Base-by-base conservation (phyloP, 2,113 vertebrate species). In the Pogona vitticeps region DNA sequence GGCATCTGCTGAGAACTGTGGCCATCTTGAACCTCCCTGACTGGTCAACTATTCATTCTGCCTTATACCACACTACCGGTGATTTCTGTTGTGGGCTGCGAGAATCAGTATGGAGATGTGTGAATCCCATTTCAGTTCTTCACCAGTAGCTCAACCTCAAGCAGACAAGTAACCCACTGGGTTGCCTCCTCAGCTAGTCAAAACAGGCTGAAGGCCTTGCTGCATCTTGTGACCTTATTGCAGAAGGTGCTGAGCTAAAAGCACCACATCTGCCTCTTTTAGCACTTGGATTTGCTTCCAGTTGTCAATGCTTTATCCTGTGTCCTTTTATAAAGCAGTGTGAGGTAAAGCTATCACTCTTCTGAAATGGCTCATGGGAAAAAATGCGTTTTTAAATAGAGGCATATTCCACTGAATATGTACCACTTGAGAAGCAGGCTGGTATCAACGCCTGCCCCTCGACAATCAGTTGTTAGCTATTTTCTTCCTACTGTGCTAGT, bases 381-480 rank as follows among this genome's bases (percentile, higher is more conserved):
- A 87, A 88, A 12, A 87, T 85, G 52, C 78, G 70, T 40, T 90
- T n/a, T 86, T 86, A 76, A 59, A 89, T 0, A 88, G 77, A 88
- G 26, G 1, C 6, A 68, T 82, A 31, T 88, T 89, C 68, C 59
- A 56, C 18, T 0, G 0, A 76, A 17, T 12, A 26, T 70, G 83
- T 70, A 90, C 9, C 58, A 82, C 68, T 82, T 59, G 67, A 70
- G 36, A 88, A 78, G 72, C 82, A 90, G 0, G 0, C 0, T n/a
- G 23, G n/a, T 70, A 67, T 52, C 2, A 77, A 36, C 8, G 59
- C 52, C 84, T 90, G 59, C 82, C 65, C 76, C 88, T 88, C 40
- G 33, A 61, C 84, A 91, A 87, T 95, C 91, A 88, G 61, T 73
- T 86, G 76, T 87, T 82, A 91, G 78, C 91, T 86, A 68, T 93